Percentiles rank a stretch among this genome's conserved stretches.
Conservation (phyloP, 1,140 invertebrate species). For the Cepaea nemoralis region DNA sequence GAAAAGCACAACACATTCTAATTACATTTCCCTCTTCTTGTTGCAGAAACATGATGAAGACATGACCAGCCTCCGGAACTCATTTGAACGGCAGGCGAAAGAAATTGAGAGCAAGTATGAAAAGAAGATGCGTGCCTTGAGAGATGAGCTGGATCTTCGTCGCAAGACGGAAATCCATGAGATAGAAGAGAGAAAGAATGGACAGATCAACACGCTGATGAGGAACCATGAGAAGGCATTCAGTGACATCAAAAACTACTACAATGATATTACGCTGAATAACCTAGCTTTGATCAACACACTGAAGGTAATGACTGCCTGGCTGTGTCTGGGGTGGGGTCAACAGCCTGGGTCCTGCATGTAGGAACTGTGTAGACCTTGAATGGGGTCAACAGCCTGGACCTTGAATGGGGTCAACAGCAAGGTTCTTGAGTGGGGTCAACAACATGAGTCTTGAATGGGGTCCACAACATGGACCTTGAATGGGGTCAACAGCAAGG, state of each 20-base stretch:
- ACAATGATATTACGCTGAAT: constrained; percentile 92
- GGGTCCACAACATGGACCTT: no score
- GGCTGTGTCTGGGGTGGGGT: no score
- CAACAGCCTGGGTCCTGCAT: no score
- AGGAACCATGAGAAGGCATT: constrained; percentile 88
- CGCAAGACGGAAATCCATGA: constrained; percentile 81
- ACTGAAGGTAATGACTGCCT: constrained; percentile 80
- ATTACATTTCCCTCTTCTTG: background rate
- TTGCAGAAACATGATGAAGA: constrained; percentile 76
- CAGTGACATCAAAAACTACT: constrained; percentile 91
- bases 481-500: no score
- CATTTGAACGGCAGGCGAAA: constrained; percentile 82
- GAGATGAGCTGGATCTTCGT: constrained; percentile 82
- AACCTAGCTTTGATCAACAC: constrained; percentile 87
- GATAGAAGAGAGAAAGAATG: constrained; percentile 90
- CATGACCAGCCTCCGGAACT: constrained; percentile 78
- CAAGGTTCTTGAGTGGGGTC: no score
- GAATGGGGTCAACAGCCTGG: no score
- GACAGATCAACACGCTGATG: constrained; percentile 84
- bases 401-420: no score
- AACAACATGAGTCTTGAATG: no score
- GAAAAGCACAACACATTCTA: no score
- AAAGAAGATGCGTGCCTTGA: constrained; percentile 81
- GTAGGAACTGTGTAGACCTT: no score
- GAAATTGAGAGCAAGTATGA: constrained; percentile 87